Percentiles rank a stretch among this genome's conserved stretches.
phyloP scores from a whole-genome alignment of 2,797 vertebrate genomes.

The Myiotriccus ornatus region DNA sequence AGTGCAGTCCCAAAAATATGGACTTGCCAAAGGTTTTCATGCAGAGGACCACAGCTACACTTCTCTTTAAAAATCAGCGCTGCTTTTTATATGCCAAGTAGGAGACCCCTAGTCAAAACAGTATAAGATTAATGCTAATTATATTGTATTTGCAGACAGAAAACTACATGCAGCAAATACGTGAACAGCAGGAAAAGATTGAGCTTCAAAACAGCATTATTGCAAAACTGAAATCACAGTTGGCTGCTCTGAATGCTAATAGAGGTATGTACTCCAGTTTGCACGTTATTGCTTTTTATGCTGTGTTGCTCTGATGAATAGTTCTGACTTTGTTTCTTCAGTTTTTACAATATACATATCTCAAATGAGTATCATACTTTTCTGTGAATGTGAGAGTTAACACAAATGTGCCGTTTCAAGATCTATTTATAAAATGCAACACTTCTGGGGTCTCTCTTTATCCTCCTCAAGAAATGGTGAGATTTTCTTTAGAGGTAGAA shows the following conservation, averaged over 20 bases:
- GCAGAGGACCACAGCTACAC: not conserved
- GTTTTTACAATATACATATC: slow-evolving; percentile 43
- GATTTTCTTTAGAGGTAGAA: slow-evolving; percentile 40
- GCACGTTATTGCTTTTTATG: not conserved
- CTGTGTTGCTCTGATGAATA: slow-evolving; percentile 41
- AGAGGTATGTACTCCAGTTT: slow-evolving; percentile 73
- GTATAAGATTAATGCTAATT: slow-evolving; percentile 64
- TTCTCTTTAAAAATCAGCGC: not conserved
- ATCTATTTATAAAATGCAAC: slow-evolving; percentile 62
- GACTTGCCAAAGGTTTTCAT: not conserved
- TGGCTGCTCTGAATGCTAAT: slow-evolving; percentile 71
- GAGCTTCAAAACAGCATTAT: slow-evolving; percentile 86
- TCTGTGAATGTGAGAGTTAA: slow-evolving; percentile 51
- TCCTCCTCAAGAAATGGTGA: slow-evolving; percentile 22
- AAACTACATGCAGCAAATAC: slow-evolving; percentile 86
- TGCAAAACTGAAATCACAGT: slow-evolving; percentile 79
- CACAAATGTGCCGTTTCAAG: slow-evolving; percentile 44
- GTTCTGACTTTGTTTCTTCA: slow-evolving; percentile 50
- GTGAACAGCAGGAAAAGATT: slow-evolving; percentile 89
- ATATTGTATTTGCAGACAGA: slow-evolving; percentile 86
- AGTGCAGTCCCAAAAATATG: not conserved
- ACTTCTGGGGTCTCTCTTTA: slow-evolving; percentile 45
- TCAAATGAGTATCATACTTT: slow-evolving; percentile 36
- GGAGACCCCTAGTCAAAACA: slow-evolving; percentile 18
- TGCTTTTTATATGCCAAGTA: slow-evolving; percentile 10